A percentile compares a stretch with the other conserved stretches of the same genome.
Evolutionary conservation across 2,113 vertebrate species (phyloP).

Genomic region (Corynorhinus townsendii): DNA sequence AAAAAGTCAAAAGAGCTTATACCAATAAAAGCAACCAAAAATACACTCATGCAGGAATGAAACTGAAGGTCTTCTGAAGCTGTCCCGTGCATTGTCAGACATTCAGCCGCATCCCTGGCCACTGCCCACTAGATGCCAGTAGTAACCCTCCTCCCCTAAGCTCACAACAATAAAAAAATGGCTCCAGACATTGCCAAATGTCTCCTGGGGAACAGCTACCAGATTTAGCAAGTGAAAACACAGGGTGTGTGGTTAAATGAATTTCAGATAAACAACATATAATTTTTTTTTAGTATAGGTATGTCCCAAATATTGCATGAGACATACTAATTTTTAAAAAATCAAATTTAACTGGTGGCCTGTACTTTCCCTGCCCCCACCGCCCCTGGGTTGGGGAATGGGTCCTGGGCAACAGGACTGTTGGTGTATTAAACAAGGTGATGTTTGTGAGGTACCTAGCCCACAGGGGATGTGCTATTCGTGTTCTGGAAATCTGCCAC

Average conservation of each 20-base stretch:
- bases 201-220: not conserved
- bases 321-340: not conserved
- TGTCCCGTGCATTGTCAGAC: not conserved
- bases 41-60: not conserved
- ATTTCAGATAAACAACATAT: not conserved
- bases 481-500: not conserved
- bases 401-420: not conserved
- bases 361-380: not conserved
- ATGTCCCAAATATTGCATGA: not conserved
- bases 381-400: no score
- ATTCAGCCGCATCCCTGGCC: not conserved
- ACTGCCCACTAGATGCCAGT: not conserved
- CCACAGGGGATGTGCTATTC: rapidly evolving
- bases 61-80: not conserved
- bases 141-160: not conserved
- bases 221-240: not conserved
- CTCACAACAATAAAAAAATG: not conserved
- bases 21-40: not conserved
- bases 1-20: not conserved
- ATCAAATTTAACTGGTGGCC: not conserved
- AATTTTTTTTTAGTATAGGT: not conserved
- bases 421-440: not conserved
- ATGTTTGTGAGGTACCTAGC: not conserved
- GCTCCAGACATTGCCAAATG: not conserved
- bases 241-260: not conserved